Base-by-base conservation (phyloP, 2,797 vertebrate species). In the Gymnothorax reevesii region DNA sequence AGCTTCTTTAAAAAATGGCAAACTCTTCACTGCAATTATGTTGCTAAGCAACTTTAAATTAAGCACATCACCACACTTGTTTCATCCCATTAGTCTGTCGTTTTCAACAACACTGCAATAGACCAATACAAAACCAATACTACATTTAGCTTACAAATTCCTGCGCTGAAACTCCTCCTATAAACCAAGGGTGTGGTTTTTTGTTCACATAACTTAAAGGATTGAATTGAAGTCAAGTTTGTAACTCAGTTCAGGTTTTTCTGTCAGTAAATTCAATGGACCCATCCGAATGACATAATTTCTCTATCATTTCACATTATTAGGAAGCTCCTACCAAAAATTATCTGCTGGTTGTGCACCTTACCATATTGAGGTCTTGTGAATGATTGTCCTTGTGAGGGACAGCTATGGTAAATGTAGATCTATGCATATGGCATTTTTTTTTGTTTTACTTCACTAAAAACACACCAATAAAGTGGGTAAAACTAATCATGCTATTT, bases 11-110 rank as follows among this genome's bases (percentile, higher is more conserved):
- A 83, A 69, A 86, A 42, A 73, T 17, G 5, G 33, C n/a, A 83
- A 85, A n/a, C 57, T 6, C 55, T 20, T 55, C 42, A 88, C 49
- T 79, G 52, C 83, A 64, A 79, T 84, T 88, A 86, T 71, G 88
- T 89, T 89, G 90, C 89, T 83, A 85, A 86, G 89, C 88, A 91
- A 89, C 88, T 73, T 84, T 25, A 54, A 75, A 71, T 27, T 62
- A 86, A 59, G 77, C 80, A 75, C 82, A 86, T 88, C 83, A 88
- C 77, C 71, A 84, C 73, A 86, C 83, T 60, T 82, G 75, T 89
- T 88, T 57, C 60, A 84, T 85, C 86, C 62, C 80, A 71, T 82
- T 83, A 64, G 42, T 55, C 49, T 55, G 20, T 71, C 49, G 69
- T 66, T 83, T 86, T 64, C 6, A 25, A 59, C 62, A 22, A 13